Evolutionary conservation across 1,140 invertebrate genomes (phyloP), one percentile per base, ranked within the genome.

Genomic region (Thaumetopoea pityocampa): DNA sequence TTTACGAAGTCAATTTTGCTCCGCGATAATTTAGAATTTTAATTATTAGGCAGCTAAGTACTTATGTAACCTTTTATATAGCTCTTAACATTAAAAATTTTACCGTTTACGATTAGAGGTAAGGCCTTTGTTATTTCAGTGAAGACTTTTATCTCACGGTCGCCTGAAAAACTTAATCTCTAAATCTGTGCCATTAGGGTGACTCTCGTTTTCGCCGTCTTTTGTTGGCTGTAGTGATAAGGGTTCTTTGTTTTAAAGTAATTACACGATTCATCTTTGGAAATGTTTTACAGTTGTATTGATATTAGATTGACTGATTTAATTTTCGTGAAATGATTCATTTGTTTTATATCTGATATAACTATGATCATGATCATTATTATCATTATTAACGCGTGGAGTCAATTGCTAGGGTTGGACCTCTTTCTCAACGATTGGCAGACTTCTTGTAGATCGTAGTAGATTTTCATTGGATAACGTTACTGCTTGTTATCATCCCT

Each of bases 121-220:
- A 19, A n/a, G 20, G 26, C 37, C 23, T 42, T 52, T 52, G 33
- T 46, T 52, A 42, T 18, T 23, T 10, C 19, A 7, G 26, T 47
- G 10, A 23, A 29, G 34, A 44, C 15, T 40, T 51, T 51, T 51
- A 51, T 44, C 41, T 45, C 11, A 20, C 42, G 41, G 35, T 51
- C 41, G 40, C 35, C 23, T 37, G 29, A 22, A 47, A 52, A 47
- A 42, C 42, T 42, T 46, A 46, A 47, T 43, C 36, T 45, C 7
- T 43, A 52, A 52, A 42, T 52, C 34, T 52, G 38, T 27, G 28
- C 36, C 43, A 38, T 47, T 52, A 37, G 15, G 18, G 29, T 18
- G 34, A 19, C 33, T 15, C 26, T 18, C 42, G 17, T 28, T 37
- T 43, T 33, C 38, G 20, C 7, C 11, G 48, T 12, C 42, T 41